Evolutionary conservation across 2,888 invertebrate genomes (phyloP).

Genomic region (Cephus runcator): DNA sequence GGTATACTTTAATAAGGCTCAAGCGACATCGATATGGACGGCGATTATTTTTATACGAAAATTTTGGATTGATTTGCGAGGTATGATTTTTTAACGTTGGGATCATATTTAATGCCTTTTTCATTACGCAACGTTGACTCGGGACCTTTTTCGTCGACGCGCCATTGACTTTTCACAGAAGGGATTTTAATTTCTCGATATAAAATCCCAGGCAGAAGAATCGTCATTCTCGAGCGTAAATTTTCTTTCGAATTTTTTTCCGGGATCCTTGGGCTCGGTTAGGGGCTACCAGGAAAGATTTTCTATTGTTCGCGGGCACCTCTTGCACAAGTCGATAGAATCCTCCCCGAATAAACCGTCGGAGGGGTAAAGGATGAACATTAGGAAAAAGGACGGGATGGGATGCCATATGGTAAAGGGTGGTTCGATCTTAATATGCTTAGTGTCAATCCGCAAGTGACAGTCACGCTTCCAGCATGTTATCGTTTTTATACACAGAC

Average conservation of each 20-base stretch:
- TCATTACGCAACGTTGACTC: background rate
- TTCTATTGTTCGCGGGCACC: background rate
- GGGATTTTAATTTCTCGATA: background rate
- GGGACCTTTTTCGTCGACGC: background rate
- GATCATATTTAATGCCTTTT: background rate
- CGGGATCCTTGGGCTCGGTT: background rate
- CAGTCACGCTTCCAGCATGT: background rate
- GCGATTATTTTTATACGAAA: background rate
- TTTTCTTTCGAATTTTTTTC: background rate
- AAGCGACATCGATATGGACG: background rate
- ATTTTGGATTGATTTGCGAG: background rate
- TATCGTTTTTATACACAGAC: background rate
- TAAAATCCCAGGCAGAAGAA: background rate
- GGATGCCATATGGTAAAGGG: conserved; percentile 8
- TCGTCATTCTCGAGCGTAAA: background rate
- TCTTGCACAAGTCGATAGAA: background rate
- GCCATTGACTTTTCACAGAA: background rate
- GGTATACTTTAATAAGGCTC: background rate
- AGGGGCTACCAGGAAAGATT: background rate
- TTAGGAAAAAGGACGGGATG: background rate
- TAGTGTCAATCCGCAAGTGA: conserved; percentile 25
- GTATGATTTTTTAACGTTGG: background rate
- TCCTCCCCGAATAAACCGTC: no score
- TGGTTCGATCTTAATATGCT: conserved; percentile 33
- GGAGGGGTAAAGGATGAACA: background rate